These are phyloP conservation scores for Brachionus calyciflorus DNA, from an alignment of 1,140 invertebrate species.

Conservation along the genomic window DNA sequence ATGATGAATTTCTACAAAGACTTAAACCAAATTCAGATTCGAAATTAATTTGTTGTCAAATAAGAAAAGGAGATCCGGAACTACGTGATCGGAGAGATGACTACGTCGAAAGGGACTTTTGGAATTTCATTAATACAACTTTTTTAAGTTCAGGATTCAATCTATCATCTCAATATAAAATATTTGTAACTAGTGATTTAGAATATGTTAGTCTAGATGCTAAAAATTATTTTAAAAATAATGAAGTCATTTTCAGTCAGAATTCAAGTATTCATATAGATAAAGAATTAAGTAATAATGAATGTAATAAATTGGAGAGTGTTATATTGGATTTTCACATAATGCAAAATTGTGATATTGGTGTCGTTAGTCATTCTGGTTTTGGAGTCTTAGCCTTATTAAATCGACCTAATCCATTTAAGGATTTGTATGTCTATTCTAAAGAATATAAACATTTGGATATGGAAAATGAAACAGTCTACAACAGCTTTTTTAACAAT, in stretches of 20 bases:
- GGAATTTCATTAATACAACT: not conserved
- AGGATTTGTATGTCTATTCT: slow-evolving; percentile 14
- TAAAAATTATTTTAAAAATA: not conserved
- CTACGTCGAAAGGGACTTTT: not conserved
- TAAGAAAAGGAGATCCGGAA: slow-evolving; percentile 13
- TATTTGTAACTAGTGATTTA: slow-evolving; percentile 14
- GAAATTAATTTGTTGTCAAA: slow-evolving; percentile 2
- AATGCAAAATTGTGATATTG: slow-evolving; percentile 34
- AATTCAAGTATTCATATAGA: slow-evolving; percentile 7
- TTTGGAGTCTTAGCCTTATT: not conserved
- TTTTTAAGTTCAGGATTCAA: not conserved
- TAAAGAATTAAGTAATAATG: not conserved
- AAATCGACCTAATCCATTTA: slow-evolving; percentile 16
- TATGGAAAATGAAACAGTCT: not conserved
- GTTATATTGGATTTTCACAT: slow-evolving; percentile 34
- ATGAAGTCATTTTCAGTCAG: not conserved
- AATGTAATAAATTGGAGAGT: not conserved
- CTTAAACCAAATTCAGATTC: not conserved
- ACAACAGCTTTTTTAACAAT: too few species aligned
- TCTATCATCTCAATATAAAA: not conserved
- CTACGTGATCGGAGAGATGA: not conserved
- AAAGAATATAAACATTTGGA: not conserved
- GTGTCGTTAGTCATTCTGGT: not conserved
- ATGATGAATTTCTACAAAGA: not conserved
- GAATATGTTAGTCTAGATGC: not conserved